phyloP scores from a whole-genome alignment of 2,888 invertebrate genomes.

The Mesorhabditis sp. region DNA sequence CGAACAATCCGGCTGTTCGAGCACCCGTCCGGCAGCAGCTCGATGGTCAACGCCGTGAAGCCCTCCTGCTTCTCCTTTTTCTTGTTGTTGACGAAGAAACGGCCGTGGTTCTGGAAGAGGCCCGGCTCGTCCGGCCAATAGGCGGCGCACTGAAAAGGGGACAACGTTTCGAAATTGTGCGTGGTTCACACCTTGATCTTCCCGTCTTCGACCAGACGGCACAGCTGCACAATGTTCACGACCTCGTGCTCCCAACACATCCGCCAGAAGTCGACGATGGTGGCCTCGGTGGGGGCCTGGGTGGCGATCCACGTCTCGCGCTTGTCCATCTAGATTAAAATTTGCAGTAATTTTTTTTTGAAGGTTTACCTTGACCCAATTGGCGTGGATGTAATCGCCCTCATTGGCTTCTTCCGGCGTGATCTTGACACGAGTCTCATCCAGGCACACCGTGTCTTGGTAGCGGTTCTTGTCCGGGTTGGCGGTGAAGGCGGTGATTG shows the following conservation, averaged over 20 bases:
- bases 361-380: conserved; percentile 18
- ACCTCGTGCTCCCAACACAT: conserved; percentile 72
- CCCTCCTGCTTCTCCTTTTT: not conserved
- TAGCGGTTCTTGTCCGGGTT: no score
- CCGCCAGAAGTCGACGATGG: conserved; percentile 61
- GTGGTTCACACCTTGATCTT: no score
- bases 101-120: not conserved
- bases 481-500: no score
- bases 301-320: conserved; percentile 60
- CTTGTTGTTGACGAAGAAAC: not conserved
- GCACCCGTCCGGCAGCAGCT: conserved; percentile 1
- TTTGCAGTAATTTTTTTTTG: no score
- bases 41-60: not conserved
- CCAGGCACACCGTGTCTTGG: conserved; percentile 22
- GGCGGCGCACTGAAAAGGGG: not conserved
- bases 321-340: conserved; percentile 22
- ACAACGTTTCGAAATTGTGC: no score
- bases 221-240: no score
- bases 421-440: conserved; percentile 27
- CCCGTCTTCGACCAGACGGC: no score
- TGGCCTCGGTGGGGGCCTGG: conserved; percentile 60
- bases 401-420: conserved; percentile 20
- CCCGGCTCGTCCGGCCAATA: not conserved
- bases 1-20: not conserved
- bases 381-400: conserved; percentile 40